These are phyloP conservation scores for Cerceris ruficornis DNA, from an alignment of 2,888 invertebrate genomes.

Conservation along the genomic window DNA sequence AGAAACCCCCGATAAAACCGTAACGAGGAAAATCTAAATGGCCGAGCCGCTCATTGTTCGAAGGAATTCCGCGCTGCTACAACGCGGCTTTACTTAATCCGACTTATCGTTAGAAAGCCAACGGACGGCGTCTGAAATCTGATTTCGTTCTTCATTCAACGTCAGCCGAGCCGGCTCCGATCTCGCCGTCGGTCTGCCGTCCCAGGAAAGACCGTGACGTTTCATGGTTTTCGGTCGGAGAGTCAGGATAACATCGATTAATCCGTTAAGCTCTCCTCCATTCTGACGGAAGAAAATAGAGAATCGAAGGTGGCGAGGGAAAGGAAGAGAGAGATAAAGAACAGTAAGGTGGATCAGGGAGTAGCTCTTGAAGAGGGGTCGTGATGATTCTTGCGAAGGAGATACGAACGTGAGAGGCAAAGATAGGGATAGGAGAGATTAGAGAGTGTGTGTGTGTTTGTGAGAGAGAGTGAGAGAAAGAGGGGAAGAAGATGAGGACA, in stretches of 20 bases:
- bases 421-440: not conserved
- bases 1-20: no score
- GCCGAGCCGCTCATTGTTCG: not conserved
- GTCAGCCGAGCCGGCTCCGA: slow-evolving; percentile 26
- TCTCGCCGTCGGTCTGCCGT: not conserved
- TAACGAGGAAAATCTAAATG: not conserved
- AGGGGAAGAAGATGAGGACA: slow-evolving; percentile 54
- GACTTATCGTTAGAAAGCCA: slow-evolving; percentile 52
- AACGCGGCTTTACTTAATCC: slow-evolving; percentile 46
- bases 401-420: slow-evolving; percentile 7
- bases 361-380: slow-evolving; percentile 50
- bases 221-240: slow-evolving; percentile 49
- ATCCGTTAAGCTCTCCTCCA: slow-evolving; percentile 54
- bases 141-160: slow-evolving; percentile 47
- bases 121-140: slow-evolving; percentile 45
- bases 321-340: slow-evolving; percentile 23
- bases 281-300: slow-evolving; percentile 17
- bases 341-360: slow-evolving; percentile 67
- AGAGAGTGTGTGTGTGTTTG: no score
- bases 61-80: slow-evolving; percentile 14
- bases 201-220: slow-evolving; percentile 37
- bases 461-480: no score
- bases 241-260: slow-evolving; percentile 64
- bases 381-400: slow-evolving; percentile 37
- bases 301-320: not conserved